Base-by-base conservation (phyloP, 1,140 invertebrate genomes). In the Chlorops oryzae region DNA sequence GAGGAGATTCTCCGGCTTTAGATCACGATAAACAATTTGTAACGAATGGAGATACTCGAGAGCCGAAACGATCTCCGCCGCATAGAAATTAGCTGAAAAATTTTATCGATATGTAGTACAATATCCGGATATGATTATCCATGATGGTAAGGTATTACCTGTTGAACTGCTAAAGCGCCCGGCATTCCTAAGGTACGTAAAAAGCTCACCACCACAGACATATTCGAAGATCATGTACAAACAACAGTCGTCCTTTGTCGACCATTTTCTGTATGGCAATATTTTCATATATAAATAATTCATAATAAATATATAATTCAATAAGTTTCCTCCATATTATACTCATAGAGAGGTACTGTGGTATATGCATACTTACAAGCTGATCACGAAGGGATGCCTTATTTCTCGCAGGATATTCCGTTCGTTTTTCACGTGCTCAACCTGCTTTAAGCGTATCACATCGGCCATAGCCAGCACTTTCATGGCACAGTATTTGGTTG, bases 211-310 rank as follows among this genome's bases (percentile, higher is more conserved):
- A 7, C 95, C 95, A 51, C 87, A 87, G 0, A 93, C 88, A 73
- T 93, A 98, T 70, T 98, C 95, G 64, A 97, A 86, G 17, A 97
- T 77, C 92, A 83, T 83, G 75, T 96, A 97, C 13, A 96, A 81
- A 70, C 90, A 91, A 20, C 81, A 81, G 41, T 87, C 81, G 65
- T 96, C 92, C 62, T 91, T 86, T 53, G 86, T 84, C 56, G 87
- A 89, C 90, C 92, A 96, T 55, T 86, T 80, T 74, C 93, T 97
- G 79, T 51, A 78, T 73, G 62, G 54, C 65, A 52, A 69, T 22
- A 28, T 9, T 12, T 39, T 39, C 18, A 25, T 47, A 15, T 35
- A 15, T 21, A 40, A 43, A 15, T 18, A 3, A 7, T 7, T 47
- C n/a, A 39, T 9, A 41, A 21, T 10, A 13, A 20, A 10, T 46